Conservation (phyloP, 2,888 invertebrate genomes). For the Fragum fragum region DNA sequence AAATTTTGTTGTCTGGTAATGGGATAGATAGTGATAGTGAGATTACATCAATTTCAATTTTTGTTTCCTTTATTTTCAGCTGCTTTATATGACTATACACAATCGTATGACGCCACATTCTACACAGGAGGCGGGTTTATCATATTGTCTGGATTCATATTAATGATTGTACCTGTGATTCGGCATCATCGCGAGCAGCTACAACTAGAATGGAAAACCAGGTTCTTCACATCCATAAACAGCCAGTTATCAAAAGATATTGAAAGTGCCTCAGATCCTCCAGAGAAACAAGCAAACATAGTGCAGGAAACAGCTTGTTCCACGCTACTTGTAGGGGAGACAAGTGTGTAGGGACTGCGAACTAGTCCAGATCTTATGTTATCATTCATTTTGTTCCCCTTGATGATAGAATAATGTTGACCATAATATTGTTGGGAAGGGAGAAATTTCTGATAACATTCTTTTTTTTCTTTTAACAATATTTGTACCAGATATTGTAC, state of each 20-base stretch:
- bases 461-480: too few species aligned
- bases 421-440: constrained; percentile 4
- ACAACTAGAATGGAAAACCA: constrained; percentile 17
- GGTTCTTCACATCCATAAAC: constrained; percentile 19
- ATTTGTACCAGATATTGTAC: too few species aligned
- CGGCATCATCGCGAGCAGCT: constrained; percentile 31
- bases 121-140: constrained; percentile 93
- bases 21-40: too few species aligned
- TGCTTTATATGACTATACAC: constrained; percentile 90
- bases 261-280: not conserved
- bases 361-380: too few species aligned
- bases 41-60: too few species aligned
- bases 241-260: constrained; percentile 9
- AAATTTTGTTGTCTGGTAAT: too few species aligned
- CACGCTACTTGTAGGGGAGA: constrained; percentile 38
- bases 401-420: too few species aligned
- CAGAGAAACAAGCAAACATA: not conserved
- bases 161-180: constrained; percentile 68
- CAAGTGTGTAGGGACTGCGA: constrained; percentile 16
- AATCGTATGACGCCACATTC: constrained; percentile 91
- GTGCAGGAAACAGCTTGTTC: constrained; percentile 41
- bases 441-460: too few species aligned
- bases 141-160: constrained; percentile 90
- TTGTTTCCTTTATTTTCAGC: constrained; percentile 76
- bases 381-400: too few species aligned